These are phyloP conservation scores for Endomychus coccineus DNA, from an alignment of 2,888 invertebrate species.

Conservation along the genomic window DNA sequence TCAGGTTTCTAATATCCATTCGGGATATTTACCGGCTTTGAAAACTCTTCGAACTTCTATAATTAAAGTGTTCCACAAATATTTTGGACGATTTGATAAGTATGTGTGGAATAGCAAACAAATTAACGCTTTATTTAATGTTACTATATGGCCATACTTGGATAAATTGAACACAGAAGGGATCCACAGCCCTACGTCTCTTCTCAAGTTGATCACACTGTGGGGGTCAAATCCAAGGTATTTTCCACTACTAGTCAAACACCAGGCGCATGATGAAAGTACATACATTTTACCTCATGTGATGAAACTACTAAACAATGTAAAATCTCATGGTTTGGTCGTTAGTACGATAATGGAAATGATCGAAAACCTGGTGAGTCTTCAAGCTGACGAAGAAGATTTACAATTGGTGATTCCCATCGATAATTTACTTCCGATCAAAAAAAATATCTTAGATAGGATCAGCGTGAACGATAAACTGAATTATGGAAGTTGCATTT, in stretches of 20 bases:
- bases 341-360: conserved; percentile 63
- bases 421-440: conserved; percentile 42
- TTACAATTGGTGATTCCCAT: conserved; percentile 37
- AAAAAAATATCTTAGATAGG: conserved; percentile 30
- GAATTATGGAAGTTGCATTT: conserved; percentile 65
- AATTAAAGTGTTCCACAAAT: conserved; percentile 57
- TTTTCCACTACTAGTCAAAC: conserved; percentile 61
- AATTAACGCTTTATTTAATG: conserved; percentile 65
- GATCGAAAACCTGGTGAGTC: conserved; percentile 64
- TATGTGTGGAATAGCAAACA: conserved; percentile 67
- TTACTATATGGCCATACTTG: conserved; percentile 75
- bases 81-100: conserved; percentile 72
- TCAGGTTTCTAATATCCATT: conserved; percentile 50
- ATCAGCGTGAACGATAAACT: conserved; percentile 43
- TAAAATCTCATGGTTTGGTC: conserved; percentile 60
- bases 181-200: conserved; percentile 72
- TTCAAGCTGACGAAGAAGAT: conserved; percentile 54
- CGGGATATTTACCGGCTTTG: conserved; percentile 57
- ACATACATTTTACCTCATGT: conserved; percentile 59
- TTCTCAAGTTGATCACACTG: conserved; percentile 68
- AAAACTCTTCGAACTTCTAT: conserved; percentile 58
- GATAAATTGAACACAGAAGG: conserved; percentile 71
- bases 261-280: conserved; percentile 42
- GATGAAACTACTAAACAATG: conserved; percentile 62
- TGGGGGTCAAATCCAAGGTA: conserved; percentile 80